Conservation (phyloP, 2,797 vertebrate species). For the Salmo trutta region DNA sequence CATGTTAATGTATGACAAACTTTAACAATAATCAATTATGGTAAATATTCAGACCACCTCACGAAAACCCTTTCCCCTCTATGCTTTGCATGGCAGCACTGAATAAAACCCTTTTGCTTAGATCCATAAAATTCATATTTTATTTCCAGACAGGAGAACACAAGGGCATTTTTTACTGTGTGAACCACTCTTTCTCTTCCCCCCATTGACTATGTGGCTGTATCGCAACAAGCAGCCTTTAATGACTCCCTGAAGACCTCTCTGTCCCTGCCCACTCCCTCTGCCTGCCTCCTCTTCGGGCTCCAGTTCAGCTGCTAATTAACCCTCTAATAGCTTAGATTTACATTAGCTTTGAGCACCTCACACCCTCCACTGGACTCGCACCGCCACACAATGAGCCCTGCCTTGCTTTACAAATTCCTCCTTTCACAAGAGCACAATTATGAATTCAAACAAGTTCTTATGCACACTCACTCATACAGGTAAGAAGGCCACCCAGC, state of each 20-base stretch:
- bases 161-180: conserved; percentile 46
- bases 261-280: conserved; percentile 54
- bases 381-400: conserved; percentile 81
- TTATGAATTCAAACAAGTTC: conserved; percentile 87
- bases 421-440: conserved; percentile 81
- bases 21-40: background rate
- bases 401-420: conserved; percentile 85
- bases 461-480: conserved; percentile 83
- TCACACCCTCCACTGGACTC: conserved; percentile 79
- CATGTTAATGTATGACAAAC: conserved; percentile 1
- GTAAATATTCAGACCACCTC: background rate
- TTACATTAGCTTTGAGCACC: conserved; percentile 85
- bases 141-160: conserved; percentile 33
- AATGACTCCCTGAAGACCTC: conserved; percentile 80
- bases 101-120: background rate
- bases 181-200: conserved; percentile 57
- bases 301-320: conserved; percentile 83
- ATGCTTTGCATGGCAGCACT: background rate
- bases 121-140: conserved; percentile 17
- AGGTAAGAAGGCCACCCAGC: conserved; percentile 72
- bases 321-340: conserved; percentile 86
- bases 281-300: conserved; percentile 60
- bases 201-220: conserved; percentile 76
- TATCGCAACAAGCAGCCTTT: conserved; percentile 76
- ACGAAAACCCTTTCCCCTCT: background rate